A percentile compares a stretch with the other conserved stretches of the same genome.
Evolutionary conservation across 2,113 vertebrate species (phyloP).

Genomic region (Taxidea taxus): DNA sequence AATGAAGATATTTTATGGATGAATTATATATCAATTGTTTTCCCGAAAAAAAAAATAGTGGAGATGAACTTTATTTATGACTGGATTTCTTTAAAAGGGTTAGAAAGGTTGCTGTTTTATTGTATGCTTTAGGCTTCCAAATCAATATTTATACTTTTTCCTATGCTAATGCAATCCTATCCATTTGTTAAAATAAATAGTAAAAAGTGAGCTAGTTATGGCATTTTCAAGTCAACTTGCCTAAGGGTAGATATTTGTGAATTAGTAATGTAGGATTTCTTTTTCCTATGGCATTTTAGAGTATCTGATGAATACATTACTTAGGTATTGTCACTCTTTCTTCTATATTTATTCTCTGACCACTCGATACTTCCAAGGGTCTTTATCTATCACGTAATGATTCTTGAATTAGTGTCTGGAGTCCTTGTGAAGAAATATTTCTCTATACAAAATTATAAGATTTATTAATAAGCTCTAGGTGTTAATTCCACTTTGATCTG

Average conservation of each 20-base stretch:
- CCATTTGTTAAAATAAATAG: slow-evolving; percentile 87
- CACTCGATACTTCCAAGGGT: slow-evolving; percentile 47
- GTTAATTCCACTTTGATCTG: slow-evolving; percentile 78
- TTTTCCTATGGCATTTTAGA: slow-evolving; percentile 6
- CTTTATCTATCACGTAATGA: slow-evolving; percentile 69
- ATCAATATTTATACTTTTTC: slow-evolving; percentile 91
- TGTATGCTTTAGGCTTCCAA: slow-evolving; percentile 83
- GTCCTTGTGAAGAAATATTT: slow-evolving; percentile 71
- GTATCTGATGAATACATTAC: slow-evolving; percentile 58
- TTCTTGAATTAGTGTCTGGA: slow-evolving; percentile 73
- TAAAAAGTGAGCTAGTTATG: slow-evolving; percentile 85
- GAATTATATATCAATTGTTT: slow-evolving; percentile 88
- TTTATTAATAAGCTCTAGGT: slow-evolving; percentile 82
- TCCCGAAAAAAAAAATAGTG: slow-evolving; percentile 73
- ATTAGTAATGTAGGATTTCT: slow-evolving; percentile 59
- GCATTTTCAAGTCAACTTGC: slow-evolving; percentile 55
- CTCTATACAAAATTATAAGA: slow-evolving; percentile 76
- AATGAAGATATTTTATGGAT: slow-evolving; percentile 79
- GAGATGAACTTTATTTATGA: slow-evolving; percentile 87
- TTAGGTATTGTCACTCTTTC: slow-evolving; percentile 28
- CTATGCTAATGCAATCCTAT: slow-evolving; percentile 84
- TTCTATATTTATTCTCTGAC: slow-evolving; percentile 62
- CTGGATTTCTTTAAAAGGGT: slow-evolving; percentile 88
- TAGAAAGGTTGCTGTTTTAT: slow-evolving; percentile 84
- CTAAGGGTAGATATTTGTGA: slow-evolving; percentile 61